phyloP scores from a whole-genome alignment of 1,140 invertebrate species.

The Dendroctonus valens region DNA sequence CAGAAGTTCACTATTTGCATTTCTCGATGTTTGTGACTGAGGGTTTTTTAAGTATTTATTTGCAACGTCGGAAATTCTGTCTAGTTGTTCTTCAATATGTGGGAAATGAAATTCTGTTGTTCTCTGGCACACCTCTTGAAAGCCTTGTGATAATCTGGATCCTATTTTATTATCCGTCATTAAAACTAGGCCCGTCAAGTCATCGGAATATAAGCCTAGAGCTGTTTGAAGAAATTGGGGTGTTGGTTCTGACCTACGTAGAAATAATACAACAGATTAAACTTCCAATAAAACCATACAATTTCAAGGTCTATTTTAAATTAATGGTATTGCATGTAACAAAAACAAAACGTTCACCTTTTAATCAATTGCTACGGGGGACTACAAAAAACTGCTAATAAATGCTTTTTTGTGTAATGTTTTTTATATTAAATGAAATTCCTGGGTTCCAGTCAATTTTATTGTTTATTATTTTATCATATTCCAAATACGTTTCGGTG shows the following conservation, averaged over 20 bases:
- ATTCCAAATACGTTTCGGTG: no score
- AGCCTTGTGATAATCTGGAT: slow-evolving; percentile 69
- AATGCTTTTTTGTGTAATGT: no score
- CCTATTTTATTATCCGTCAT: slow-evolving; percentile 77
- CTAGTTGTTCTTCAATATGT: slow-evolving; percentile 80
- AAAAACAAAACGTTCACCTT: background rate
- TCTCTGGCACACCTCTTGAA: slow-evolving; percentile 61
- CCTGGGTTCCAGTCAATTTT: no score
- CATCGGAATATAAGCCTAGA: slow-evolving; percentile 89
- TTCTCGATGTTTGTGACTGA: slow-evolving; percentile 37
- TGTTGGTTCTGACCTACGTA: slow-evolving; percentile 58
- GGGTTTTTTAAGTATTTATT: slow-evolving; percentile 40
- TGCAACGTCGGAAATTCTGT: slow-evolving; percentile 58
- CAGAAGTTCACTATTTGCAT: slow-evolving; percentile 55
- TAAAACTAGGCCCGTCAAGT: slow-evolving; percentile 83
- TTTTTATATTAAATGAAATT: no score
- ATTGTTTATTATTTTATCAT: no score
- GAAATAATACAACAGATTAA: slow-evolving; percentile 5
- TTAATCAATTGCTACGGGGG: no score
- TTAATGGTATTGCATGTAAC: no score
- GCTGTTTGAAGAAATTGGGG: slow-evolving; percentile 89
- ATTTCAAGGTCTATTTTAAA: no score
- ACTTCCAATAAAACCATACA: slow-evolving; percentile 1
- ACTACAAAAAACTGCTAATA: no score
- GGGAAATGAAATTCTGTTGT: slow-evolving; percentile 89